Percentiles rank a stretch among this genome's conserved stretches.
Evolutionary conservation across 2,797 vertebrate genomes (phyloP).

Genomic region (Pogonophryne albipinna): DNA sequence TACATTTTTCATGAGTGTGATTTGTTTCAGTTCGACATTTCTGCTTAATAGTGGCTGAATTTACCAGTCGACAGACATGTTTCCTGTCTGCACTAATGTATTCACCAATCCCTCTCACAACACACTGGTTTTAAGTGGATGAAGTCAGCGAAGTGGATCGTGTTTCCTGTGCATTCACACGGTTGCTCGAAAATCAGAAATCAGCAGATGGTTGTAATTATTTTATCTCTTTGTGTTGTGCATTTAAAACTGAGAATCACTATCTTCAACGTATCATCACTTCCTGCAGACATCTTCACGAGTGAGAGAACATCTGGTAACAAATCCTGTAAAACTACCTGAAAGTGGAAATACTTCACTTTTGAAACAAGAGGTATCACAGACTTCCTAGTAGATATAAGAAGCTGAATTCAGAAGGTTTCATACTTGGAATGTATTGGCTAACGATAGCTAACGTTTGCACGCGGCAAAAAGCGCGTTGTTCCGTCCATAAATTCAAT

Average conservation of each 20-base stretch:
- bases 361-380: not conserved
- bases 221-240: constrained; percentile 6
- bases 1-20: too few relatives aligned
- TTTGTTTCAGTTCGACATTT: too few relatives aligned
- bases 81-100: not conserved
- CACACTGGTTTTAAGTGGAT: not conserved
- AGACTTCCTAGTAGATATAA: not conserved
- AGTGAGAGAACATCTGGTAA: constrained; percentile 17
- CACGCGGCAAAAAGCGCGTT: too few relatives aligned
- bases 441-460: too few relatives aligned
- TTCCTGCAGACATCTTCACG: constrained; percentile 6
- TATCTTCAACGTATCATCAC: not conserved
- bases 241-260: not conserved
- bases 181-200: constrained; percentile 5
- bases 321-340: not conserved
- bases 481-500: too few relatives aligned
- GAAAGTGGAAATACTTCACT: not conserved
- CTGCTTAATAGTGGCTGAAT: too few relatives aligned
- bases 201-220: constrained; percentile 28
- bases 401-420: not conserved
- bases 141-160: constrained; percentile 20
- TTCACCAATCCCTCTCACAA: not conserved
- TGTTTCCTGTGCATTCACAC: constrained; percentile 18
- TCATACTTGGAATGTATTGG: not conserved
- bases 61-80: too few relatives aligned